These are phyloP conservation scores for Chaitophorus viminalis DNA, from an alignment of 2,888 invertebrate genomes.

Conservation along the genomic window DNA sequence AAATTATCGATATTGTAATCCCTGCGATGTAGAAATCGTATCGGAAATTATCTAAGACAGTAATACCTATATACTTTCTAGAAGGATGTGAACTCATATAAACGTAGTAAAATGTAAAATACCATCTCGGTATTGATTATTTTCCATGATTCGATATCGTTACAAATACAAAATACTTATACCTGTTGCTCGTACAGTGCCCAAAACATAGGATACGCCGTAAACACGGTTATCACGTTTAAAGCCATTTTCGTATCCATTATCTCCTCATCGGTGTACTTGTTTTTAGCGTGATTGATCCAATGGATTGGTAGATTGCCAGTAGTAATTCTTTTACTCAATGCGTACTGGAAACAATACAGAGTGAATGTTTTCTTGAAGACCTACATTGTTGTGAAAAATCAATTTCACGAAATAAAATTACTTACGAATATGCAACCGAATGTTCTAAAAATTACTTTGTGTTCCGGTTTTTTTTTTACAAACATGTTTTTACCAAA, in stretches of 20 bases:
- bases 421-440: slow-evolving; percentile 76
- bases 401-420: background rate
- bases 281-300: slow-evolving; percentile 81
- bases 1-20: too few relatives aligned
- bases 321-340: slow-evolving; percentile 34
- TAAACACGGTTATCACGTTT: slow-evolving; percentile 75
- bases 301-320: slow-evolving; percentile 69
- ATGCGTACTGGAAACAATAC: slow-evolving; percentile 18
- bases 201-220: slow-evolving; percentile 85
- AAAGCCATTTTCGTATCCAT: slow-evolving; percentile 76
- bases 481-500: slow-evolving; percentile 76
- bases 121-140: too few relatives aligned
- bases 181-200: slow-evolving; percentile 84
- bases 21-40: too few relatives aligned
- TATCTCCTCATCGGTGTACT: slow-evolving; percentile 1
- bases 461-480: slow-evolving; percentile 74
- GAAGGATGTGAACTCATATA: too few relatives aligned
- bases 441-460: too few relatives aligned
- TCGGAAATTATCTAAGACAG: too few relatives aligned
- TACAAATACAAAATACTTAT: too few relatives aligned
- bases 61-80: too few relatives aligned
- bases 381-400: too few relatives aligned
- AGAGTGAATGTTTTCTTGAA: too few relatives aligned
- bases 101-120: too few relatives aligned
- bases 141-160: too few relatives aligned